Evolutionary conservation across 2,888 invertebrate species (phyloP), one percentile per base, ranked within the genome.

Genomic region (Sturmia bella): DNA sequence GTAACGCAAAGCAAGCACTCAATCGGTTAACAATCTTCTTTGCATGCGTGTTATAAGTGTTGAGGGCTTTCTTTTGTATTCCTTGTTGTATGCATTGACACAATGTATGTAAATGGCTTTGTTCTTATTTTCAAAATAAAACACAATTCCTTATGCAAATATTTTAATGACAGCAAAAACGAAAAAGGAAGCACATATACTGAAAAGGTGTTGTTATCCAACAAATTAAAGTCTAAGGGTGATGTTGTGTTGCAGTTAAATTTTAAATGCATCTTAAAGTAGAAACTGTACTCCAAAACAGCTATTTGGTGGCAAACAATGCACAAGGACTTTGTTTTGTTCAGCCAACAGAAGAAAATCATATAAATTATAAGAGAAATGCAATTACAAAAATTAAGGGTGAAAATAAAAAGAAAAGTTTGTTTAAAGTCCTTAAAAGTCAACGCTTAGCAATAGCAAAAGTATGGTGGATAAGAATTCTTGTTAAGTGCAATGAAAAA

Each of bases 151-250:
- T 27, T 72, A 19, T 1, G 41, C 41, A 52, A 27, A 52, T 52
- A 59, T 24, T 15, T 54, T 27, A 37, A 19, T 19, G 56, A 56
- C 2, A 17, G 12, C 3, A 54, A 45, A 54, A 45, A 48, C 11
- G 12, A 3, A 12, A 57, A 21, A 43, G 17, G 41, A 54, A 12
- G 11, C 15, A 61, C 27, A 68, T 50, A 63, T 61, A 76, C 37
- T 76, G n/a, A n/a, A 61, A 13, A 76, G 61, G 76, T 76, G 32
- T 32, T 12, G 61, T 61, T 73, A 79, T 9, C 19, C 73, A 13
- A 39, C 66, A 79, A 43, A 68, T 52, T 45, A 3, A 5, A 50
- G 66, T 41, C 57, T 68, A 21, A 68, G 59, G 32, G n/a, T 27
- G 19, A 39, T 66, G 1, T 56, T 70, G 17, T 32, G 57, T 6